Percentiles rank a stretch among this genome's conserved stretches.
Evolutionary conservation across 2,888 invertebrate genomes (phyloP).

Genomic region (Cantharis flavilabris): DNA sequence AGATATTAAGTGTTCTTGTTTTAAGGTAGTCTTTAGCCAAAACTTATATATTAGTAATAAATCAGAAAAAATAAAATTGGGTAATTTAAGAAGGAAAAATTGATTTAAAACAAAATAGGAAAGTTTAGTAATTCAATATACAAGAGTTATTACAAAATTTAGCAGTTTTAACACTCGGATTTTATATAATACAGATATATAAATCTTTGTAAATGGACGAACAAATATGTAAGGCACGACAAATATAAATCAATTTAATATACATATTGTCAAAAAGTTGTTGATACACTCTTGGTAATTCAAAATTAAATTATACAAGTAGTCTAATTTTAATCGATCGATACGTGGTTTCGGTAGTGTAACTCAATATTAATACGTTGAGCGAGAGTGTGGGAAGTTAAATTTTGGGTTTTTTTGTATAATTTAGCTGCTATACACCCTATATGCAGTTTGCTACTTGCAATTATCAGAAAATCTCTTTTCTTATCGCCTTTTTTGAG

Average conservation of each 20-base stretch:
- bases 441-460: too few species aligned
- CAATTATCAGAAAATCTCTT: too few species aligned
- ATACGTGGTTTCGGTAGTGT: too few species aligned
- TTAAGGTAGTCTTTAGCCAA: not conserved
- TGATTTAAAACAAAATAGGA: not conserved
- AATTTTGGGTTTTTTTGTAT: too few species aligned
- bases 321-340: not conserved
- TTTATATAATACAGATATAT: not conserved
- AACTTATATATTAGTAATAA: not conserved
- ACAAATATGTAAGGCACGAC: not conserved
- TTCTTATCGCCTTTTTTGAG: too few species aligned
- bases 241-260: not conserved
- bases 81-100: not conserved
- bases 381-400: too few species aligned
- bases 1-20: not conserved
- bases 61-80: too few species aligned
- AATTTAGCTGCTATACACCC: too few species aligned
- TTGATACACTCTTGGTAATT: not conserved
- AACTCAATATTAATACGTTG: too few species aligned
- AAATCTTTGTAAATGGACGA: not conserved
- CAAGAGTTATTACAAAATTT: not conserved
- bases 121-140: not conserved
- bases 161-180: not conserved
- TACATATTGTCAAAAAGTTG: not conserved
- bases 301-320: not conserved